Base-by-base conservation (phyloP, 2,888 invertebrate species). In the Carterocephalus palaemon region DNA sequence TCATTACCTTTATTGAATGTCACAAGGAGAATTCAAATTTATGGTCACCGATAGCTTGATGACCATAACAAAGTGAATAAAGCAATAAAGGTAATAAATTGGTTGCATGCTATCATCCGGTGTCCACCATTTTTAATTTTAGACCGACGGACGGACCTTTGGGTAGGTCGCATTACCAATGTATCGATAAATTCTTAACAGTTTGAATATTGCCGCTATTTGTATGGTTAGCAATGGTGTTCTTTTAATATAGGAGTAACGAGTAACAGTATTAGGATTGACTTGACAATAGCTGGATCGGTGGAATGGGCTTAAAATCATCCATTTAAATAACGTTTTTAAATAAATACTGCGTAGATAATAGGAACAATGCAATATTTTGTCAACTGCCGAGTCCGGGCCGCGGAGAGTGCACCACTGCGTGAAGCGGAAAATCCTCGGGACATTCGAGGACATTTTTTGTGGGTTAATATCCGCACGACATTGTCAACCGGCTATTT, bases 341-440 rank as follows among this genome's bases (percentile, higher is more conserved):
- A 86, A 86, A 86, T 85, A 86, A 86, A 86, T 86, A 86, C 84
- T 71, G 70, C 62, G 69, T 67, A 77, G 76, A 85, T 85, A 85
- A 86, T 84, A 85, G 84, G 82, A 77, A 86, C 86, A 86, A 86
- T 85, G 75, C 80, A 84, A 86, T 86, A 86, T 86, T 86, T 85
- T 86, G 86, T 86, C 86, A 86, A 86, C 86, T 86, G 86, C 77
- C 80, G 79, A 76, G 71, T 76, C 72, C 67, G 77, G 70, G 64
- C 70, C 71, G 73, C 74, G 79, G 70, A 72, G 81, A 82, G 86
- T 80, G 81, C 86, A 85, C 60, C 67, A 63, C 76, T 75, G 82
- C 85, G 83, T 86, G 83, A 86, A 84, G 86, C 84, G 86, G 85
- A 86, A 86, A 86, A 86, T 86, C 86, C 86, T 83, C 81, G 81